Evolutionary conservation across 2,113 vertebrate genomes (phyloP).

Genomic region (Xenopus borealis): DNA sequence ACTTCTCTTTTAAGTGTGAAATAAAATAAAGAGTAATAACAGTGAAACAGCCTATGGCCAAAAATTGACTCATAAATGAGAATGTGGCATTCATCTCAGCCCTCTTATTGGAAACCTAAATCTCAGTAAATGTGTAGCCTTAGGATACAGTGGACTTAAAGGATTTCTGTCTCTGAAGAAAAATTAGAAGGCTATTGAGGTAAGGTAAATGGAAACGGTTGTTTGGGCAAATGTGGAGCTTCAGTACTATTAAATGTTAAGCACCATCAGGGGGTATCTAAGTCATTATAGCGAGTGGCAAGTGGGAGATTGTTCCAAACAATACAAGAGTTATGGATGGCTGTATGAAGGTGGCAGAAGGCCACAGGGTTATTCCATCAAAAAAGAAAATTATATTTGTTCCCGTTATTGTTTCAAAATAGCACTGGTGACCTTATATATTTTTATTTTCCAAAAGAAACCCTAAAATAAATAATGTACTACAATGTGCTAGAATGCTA

Average conservation of each 20-base stretch:
- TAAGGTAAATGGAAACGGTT: slow-evolving; percentile 92
- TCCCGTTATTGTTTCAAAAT: slow-evolving; percentile 54
- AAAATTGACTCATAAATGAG: slow-evolving; percentile 96
- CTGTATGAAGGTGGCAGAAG: slow-evolving; percentile 60
- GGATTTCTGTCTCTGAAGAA: slow-evolving; percentile 98
- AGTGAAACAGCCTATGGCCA: slow-evolving; percentile 77
- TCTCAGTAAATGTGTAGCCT: slow-evolving; percentile 97
- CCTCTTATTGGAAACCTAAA: slow-evolving; percentile 94
- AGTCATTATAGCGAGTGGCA: slow-evolving; percentile 81
- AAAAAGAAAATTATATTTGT: slow-evolving; percentile 60
- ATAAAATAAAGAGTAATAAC: slow-evolving; percentile 82
- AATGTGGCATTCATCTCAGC: slow-evolving; percentile 88
- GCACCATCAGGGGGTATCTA: slow-evolving; percentile 79
- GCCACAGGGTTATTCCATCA: slow-evolving; percentile 70
- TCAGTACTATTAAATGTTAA: slow-evolving; percentile 89
- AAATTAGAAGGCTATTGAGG: slow-evolving; percentile 94
- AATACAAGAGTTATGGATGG: slow-evolving; percentile 70
- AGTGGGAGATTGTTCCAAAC: slow-evolving; percentile 74
- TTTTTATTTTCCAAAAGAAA: slow-evolving; percentile 21
- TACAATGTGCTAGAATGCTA: too few relatives aligned
- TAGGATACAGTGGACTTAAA: slow-evolving; percentile 94
- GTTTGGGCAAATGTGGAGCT: slow-evolving; percentile 82
- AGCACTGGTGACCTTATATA: slow-evolving; percentile 49
- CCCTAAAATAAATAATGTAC: too few relatives aligned
- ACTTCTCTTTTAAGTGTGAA: slow-evolving; percentile 60